These are phyloP conservation scores for Tetragnatha montana DNA, from an alignment of 2,888 invertebrate species.

Conservation along the genomic window DNA sequence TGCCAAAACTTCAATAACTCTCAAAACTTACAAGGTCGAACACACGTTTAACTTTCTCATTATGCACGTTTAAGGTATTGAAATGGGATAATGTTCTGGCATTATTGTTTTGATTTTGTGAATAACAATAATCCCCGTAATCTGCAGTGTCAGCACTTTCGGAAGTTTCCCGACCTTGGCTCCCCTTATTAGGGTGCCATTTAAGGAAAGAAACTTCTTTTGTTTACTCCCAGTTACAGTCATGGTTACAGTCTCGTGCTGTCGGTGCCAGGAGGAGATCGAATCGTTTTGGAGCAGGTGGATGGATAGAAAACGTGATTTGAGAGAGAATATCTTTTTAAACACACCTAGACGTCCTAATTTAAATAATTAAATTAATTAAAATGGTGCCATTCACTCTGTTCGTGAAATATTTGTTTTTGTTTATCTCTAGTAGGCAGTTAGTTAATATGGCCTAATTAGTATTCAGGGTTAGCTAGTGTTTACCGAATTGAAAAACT, in stretches of 20 bases:
- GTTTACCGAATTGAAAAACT: no score
- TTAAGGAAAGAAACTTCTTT: conserved; percentile 16
- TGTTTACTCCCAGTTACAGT: not conserved
- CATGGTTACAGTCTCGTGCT: not conserved
- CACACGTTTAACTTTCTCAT: not conserved
- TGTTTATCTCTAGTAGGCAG: no score
- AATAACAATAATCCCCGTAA: no score
- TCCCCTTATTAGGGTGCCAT: conserved; percentile 1
- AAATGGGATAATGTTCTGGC: not conserved
- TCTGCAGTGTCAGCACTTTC: conserved; percentile 2
- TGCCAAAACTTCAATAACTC: not conserved
- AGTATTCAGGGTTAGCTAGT: no score
- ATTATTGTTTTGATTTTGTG: not conserved
- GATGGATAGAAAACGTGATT: not conserved
- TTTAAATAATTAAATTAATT: not conserved
- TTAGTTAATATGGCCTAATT: no score
- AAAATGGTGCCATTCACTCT: no score
- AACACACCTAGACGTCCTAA: not conserved
- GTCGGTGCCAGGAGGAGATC: not conserved
- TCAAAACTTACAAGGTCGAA: not conserved
- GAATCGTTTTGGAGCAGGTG: not conserved
- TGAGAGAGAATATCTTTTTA: not conserved
- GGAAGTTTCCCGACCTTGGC: conserved; percentile 21
- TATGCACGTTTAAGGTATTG: not conserved
- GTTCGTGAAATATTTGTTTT: no score